Percentiles rank a stretch among this genome's conserved stretches.
Evolutionary conservation across 1,140 invertebrate genomes (phyloP).

Genomic region (Caenorhabditis briggsae): DNA sequence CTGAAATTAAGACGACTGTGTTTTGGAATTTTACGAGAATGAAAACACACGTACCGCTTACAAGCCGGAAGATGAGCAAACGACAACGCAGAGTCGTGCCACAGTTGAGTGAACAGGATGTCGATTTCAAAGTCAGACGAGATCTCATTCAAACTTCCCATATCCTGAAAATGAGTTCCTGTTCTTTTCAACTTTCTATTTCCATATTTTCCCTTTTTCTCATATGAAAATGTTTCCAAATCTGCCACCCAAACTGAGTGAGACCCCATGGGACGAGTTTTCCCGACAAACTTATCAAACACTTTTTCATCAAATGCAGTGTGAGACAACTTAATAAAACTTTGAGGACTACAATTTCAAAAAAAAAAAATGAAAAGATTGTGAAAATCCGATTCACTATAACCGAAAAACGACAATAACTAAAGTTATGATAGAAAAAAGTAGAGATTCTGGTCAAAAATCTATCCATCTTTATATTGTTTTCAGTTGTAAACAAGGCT

Average conservation of each 20-base stretch:
- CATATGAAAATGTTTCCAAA: constrained; percentile 45
- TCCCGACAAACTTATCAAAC: constrained; percentile 46
- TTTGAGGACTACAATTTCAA: too few species aligned
- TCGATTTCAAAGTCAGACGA: constrained; percentile 77
- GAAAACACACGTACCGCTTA: constrained; percentile 59
- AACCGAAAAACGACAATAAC: neutral
- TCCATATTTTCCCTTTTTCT: neutral
- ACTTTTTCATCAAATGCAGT: constrained; percentile 48
- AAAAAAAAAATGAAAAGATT: neutral
- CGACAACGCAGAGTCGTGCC: constrained; percentile 73
- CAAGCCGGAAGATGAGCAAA: constrained; percentile 75
- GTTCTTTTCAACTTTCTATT: constrained; percentile 17
- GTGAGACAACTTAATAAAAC: constrained; percentile 9
- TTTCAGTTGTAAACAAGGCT: constrained; percentile 16
- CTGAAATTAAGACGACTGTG: constrained; percentile 62
- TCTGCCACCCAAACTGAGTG: constrained; percentile 1
- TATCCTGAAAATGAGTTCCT: constrained; percentile 69
- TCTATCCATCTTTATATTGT: neutral
- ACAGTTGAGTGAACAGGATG: constrained; percentile 77
- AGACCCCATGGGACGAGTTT: constrained; percentile 11
- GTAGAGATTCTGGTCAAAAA: neutral
- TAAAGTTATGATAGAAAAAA: neutral
- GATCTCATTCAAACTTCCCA: constrained; percentile 76
- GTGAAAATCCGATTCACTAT: neutral
- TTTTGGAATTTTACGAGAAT: neutral